Base-by-base conservation (phyloP, 2,797 vertebrate species). In the Sardinella longiceps region DNA sequence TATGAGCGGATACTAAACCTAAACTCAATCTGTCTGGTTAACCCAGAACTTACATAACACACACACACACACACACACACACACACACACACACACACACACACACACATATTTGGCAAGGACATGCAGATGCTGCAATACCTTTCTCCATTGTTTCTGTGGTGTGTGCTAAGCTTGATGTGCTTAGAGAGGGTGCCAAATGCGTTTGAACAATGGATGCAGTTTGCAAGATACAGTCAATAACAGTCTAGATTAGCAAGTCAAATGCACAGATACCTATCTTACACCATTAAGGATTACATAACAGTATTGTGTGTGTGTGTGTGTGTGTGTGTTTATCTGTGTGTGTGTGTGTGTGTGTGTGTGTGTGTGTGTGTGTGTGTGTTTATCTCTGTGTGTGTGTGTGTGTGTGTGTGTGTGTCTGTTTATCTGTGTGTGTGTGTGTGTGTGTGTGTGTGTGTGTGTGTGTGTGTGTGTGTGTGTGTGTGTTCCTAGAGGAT, bases 301-400 rank as follows among this genome's bases (percentile, higher is more conserved):
- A 33, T 33, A 37, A 30, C 33, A 39, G 39, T 74, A 74, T 1
- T 33, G 50, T 56, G 74, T 30, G 12, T 63, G 25, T 63, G 25
- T 63, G 51, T 56, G 51, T 56, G 20, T 23, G 81, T 43, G 7
- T 1, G 43, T 43, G 7, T 43, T 43, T 50, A 0, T 39, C 12
- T 39, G 51, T 56, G 5, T 82, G 51, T 58, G 33, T 58, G 50
- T 18, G 18, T 14, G 48, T n/a, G 12, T 39, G 50, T 82, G 28
- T 82, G 56, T 58, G 56, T n/a, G 56, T n/a, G 20, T n/a, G 56
- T 58, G 20, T 58, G 56, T 58, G 56, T 58, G 56, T 58, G 56
- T 58, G 56, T 58, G 25, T 63, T n/a, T n/a, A n/a, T n/a, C n/a
- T n/a, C n/a, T n/a, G n/a, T n/a, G n/a, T n/a, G n/a, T n/a, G n/a